Conservation (phyloP, 2,113 vertebrate species). For the Ammodytes dubius region DNA sequence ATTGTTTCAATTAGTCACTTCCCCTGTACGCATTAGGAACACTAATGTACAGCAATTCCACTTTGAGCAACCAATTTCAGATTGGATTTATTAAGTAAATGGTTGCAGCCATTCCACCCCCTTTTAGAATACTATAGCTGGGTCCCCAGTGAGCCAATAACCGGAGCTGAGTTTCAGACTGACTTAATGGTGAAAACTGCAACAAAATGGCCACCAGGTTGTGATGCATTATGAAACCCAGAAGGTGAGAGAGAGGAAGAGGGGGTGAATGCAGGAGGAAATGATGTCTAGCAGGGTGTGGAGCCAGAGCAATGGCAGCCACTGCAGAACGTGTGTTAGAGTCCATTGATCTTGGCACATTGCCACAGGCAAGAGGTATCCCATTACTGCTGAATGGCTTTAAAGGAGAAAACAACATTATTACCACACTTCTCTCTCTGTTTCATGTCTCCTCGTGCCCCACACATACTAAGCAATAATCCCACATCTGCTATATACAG, state of each 20-base stretch:
- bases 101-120: conserved; percentile 26
- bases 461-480: conserved; percentile 40
- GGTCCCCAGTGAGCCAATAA: conserved; percentile 36
- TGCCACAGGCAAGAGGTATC: conserved; percentile 66
- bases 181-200: conserved; percentile 38
- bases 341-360: conserved; percentile 59
- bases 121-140: conserved; percentile 19
- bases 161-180: conserved; percentile 46
- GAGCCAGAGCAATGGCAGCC: conserved; percentile 52
- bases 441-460: conserved; percentile 11
- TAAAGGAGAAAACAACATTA: conserved; percentile 47
- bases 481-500: background rate
- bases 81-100: conserved; percentile 53
- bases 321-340: conserved; percentile 52
- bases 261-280: conserved; percentile 41
- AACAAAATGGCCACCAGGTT: conserved; percentile 52
- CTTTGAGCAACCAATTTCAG: conserved; percentile 39
- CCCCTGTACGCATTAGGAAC: conserved; percentile 22
- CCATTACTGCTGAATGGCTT: conserved; percentile 73
- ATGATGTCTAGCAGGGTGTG: conserved; percentile 47
- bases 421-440: conserved; percentile 13
- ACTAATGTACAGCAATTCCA: conserved; percentile 41
- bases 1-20: conserved; percentile 50
- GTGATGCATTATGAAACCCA: conserved; percentile 49
- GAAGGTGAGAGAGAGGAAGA: conserved; percentile 38